A percentile compares a stretch with the other conserved stretches of the same genome.
phyloP scores from a whole-genome alignment of 2,888 invertebrate genomes.

The Polydrusus pterygomalis region DNA sequence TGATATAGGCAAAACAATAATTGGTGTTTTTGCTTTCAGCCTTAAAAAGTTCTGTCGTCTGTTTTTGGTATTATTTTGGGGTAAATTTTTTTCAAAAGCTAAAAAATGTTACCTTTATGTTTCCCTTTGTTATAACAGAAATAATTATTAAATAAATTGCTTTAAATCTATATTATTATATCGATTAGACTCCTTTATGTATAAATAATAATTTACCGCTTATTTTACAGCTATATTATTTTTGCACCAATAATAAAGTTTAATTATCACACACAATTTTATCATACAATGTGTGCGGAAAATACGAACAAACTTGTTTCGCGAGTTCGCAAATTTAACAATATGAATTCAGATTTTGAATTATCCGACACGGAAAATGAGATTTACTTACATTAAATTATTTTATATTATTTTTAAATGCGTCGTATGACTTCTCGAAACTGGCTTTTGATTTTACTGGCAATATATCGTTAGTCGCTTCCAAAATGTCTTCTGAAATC shows the following conservation, averaged over 20 bases:
- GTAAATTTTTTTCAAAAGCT: constrained; percentile 6
- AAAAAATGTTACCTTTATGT: not conserved
- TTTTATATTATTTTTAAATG: too few species aligned
- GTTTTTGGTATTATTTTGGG: not conserved
- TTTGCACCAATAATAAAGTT: not conserved
- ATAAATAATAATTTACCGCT: not conserved
- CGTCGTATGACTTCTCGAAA: too few species aligned
- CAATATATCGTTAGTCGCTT: too few species aligned
- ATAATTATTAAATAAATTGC: not conserved
- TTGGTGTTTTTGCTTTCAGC: not conserved
- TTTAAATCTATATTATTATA: not conserved
- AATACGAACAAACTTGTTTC: too few species aligned
- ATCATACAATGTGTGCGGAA: too few species aligned
- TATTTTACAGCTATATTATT: not conserved
- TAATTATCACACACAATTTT: not conserved
- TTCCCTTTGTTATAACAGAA: not conserved
- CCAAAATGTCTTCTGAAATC: too few species aligned
- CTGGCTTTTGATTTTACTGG: too few species aligned
- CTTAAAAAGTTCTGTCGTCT: not conserved
- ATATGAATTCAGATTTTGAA: too few species aligned
- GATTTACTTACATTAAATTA: too few species aligned
- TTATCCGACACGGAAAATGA: too few species aligned
- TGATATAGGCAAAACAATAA: not conserved
- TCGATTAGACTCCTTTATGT: constrained; percentile 1
- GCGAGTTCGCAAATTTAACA: too few species aligned